A percentile compares a stretch with the other conserved stretches of the same genome.
Conservation (phyloP, 2,888 invertebrate species). For the Aspidiotus rigidus region DNA sequence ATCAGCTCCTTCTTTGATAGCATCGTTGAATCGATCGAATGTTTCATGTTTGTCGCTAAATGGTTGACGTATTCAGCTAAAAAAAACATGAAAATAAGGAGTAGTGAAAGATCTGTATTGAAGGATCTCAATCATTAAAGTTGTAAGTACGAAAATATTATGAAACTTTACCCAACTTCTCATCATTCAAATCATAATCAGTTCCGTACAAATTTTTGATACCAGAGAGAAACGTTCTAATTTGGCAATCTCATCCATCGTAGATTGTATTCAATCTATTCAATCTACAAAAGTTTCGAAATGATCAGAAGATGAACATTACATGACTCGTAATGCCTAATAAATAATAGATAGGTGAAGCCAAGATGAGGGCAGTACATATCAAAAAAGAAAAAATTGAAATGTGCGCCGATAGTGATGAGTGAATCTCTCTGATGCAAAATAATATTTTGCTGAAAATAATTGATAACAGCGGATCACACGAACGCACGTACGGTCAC, state of each 20-base stretch:
- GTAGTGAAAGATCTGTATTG: neutral
- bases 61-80: conserved; percentile 95
- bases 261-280: neutral
- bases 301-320: too few species aligned
- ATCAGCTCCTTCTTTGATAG: conserved; percentile 79
- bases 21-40: conserved; percentile 79
- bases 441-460: too few species aligned
- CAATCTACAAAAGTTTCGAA: too few species aligned
- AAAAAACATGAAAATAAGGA: conserved; percentile 43
- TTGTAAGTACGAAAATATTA: neutral
- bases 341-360: too few species aligned
- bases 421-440: too few species aligned
- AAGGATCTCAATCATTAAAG: neutral
- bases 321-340: too few species aligned
- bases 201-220: conserved; percentile 94
- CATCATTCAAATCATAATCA: conserved; percentile 93
- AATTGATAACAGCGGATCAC: too few species aligned
- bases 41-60: conserved; percentile 73
- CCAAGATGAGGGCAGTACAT: too few species aligned
- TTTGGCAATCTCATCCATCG: conserved; percentile 60
- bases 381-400: too few species aligned
- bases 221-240: conserved; percentile 92
- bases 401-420: too few species aligned
- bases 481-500: too few species aligned
- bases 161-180: conserved; percentile 68